Percentiles rank a stretch among this genome's conserved stretches.
phyloP scores from a whole-genome alignment of 2,797 vertebrate genomes.

The Enteromius fasciolatus region DNA sequence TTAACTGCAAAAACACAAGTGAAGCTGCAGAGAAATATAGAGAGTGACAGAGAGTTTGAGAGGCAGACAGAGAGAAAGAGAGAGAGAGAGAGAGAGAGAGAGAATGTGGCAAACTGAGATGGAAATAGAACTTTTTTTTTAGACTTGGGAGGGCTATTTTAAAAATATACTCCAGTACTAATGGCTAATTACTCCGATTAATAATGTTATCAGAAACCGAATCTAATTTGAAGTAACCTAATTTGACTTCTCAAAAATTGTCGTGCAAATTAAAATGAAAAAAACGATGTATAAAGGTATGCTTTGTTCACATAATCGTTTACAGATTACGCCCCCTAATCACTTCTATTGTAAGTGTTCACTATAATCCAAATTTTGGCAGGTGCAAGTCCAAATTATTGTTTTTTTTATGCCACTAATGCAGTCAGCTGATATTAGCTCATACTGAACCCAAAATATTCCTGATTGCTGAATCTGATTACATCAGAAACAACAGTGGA shows the following conservation, averaged over 20 bases:
- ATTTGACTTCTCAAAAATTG: background rate
- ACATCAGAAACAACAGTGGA: slow-evolving; percentile 18
- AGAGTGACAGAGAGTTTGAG: slow-evolving; percentile 14
- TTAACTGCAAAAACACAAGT: slow-evolving; percentile 42
- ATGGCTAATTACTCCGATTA: background rate
- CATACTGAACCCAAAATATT: background rate
- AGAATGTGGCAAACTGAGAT: background rate
- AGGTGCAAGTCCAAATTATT: background rate
- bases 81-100: background rate
- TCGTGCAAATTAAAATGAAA: background rate
- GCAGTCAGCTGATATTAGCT: background rate
- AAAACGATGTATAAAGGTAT: background rate
- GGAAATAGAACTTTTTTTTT: background rate
- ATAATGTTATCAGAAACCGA: background rate
- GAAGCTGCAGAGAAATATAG: slow-evolving; percentile 21
- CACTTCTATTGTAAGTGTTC: background rate
- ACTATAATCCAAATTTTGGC: background rate
- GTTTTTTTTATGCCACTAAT: background rate
- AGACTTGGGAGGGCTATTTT: slow-evolving; percentile 12
- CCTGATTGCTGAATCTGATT: background rate
- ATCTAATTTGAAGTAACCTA: background rate
- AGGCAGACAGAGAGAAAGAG: background rate
- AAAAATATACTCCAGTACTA: background rate
- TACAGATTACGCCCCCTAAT: background rate
- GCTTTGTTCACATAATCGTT: background rate